phyloP scores from a whole-genome alignment of 2,797 vertebrate genomes.

The Lemur catta region DNA sequence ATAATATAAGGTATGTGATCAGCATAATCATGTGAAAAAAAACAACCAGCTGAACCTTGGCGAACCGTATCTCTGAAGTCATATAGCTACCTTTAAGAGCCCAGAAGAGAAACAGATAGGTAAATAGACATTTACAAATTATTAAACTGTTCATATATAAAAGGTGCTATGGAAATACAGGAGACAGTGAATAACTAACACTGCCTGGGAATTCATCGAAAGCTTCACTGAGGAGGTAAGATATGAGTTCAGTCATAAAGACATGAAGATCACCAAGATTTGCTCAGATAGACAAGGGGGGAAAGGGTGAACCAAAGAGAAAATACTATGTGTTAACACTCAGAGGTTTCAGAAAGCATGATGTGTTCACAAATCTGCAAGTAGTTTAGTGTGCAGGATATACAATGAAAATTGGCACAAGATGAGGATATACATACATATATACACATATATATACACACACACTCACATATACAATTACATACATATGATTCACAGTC shows the following conservation, averaged over 20 bases:
- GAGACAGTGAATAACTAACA: background rate
- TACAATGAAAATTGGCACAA: background rate
- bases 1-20: background rate
- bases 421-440: background rate
- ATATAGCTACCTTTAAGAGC: background rate
- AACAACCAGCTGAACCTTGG: background rate
- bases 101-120: background rate
- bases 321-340: background rate
- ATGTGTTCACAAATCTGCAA: background rate
- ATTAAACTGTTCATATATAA: background rate
- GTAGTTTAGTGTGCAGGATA: background rate
- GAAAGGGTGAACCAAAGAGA: background rate
- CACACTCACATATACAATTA: too few species aligned
- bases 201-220: background rate
- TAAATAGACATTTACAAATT: background rate
- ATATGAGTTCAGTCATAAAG: background rate
- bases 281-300: background rate
- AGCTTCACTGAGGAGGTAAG: background rate
- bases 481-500: background rate
- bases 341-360: background rate
- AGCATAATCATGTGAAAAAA: background rate
- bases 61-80: background rate
- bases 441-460: background rate
- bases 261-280: background rate
- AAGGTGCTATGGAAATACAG: background rate